phyloP scores from a whole-genome alignment of 1,140 invertebrate genomes.

The Drosophila repleta region DNA sequence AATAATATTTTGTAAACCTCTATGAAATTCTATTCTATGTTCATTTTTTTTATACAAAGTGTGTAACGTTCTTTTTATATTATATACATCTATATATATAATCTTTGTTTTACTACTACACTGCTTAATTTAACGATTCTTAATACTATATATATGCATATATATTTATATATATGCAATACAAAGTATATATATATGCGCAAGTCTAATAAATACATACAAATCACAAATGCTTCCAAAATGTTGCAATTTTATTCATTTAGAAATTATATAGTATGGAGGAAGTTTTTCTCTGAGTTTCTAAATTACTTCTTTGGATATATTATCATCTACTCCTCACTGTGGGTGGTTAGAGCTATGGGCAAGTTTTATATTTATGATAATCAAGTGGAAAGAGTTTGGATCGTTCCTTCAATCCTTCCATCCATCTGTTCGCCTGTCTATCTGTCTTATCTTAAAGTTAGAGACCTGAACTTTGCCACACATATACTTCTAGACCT shows the following conservation, averaged over 20 bases:
- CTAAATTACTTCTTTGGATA: too few relatives aligned
- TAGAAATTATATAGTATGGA: too few relatives aligned
- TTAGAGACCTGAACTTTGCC: too few relatives aligned
- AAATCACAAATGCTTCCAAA: constrained; percentile 73
- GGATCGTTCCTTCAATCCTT: too few relatives aligned
- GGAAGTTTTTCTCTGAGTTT: too few relatives aligned
- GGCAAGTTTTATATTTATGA: too few relatives aligned
- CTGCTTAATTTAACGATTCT: constrained; percentile 71
- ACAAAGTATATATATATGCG: constrained; percentile 65
- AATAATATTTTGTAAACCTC: constrained; percentile 53
- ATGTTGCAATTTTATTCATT: neutral
- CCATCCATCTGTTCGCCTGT: too few relatives aligned
- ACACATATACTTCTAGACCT: too few relatives aligned
- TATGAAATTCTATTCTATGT: constrained; percentile 40
- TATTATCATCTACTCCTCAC: too few relatives aligned
- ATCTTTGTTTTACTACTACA: constrained; percentile 62
- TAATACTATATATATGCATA: constrained; percentile 55
- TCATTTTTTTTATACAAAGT: constrained; percentile 54
- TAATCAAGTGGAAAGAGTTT: too few relatives aligned
- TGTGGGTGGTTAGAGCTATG: too few relatives aligned
- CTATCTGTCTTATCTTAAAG: too few relatives aligned
- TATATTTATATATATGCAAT: constrained; percentile 56
- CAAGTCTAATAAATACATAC: constrained; percentile 76
- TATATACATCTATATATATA: constrained; percentile 30
- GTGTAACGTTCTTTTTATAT: constrained; percentile 47